Evolutionary conservation across 2,113 vertebrate genomes (phyloP), one percentile per base, ranked within the genome.

Genomic region (Phylloscopus trochiloides): DNA sequence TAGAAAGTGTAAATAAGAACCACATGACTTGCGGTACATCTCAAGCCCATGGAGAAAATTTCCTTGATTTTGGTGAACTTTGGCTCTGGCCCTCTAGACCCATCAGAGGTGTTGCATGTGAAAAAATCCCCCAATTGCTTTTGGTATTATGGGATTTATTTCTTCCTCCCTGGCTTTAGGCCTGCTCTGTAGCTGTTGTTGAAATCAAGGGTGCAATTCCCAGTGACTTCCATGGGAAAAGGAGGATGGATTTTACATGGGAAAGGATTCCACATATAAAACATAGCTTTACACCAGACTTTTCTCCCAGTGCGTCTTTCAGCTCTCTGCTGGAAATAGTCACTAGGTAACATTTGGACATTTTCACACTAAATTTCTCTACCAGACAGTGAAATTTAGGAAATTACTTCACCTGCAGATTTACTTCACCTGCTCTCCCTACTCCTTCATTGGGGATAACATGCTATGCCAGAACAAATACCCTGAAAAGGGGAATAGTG

Each of bases 211-310:
- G n/a, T 76, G 36, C 59, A 61, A 38, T 78, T 88, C 51, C 14
- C 43, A 54, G 24, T 47, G 57, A 78, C 9, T 87, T 78, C 52
- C 50, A 38, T 6, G 29, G 43, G 5, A 93, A 38, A 45, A 67
- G 57, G 40, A 72, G 12, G 36, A 61, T 17, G 11, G 48, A 48
- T 74, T 92, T 90, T 61, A 71, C 43, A n/a, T 3, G 9, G 48
- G 40, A 76, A 93, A 80, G 38, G 34, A 47, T 74, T 80, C 22
- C 5, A 45, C 0, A 0, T n/a, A 4, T 26, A 63, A 52, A 1
- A 7, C 1, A 1, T 48, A 52, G 17, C 58, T 91, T 91, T 68
- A n/a, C 31, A 21, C 42, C 9, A 40, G 62, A 52, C 42, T 82
- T 73, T 42, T 68, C 31, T 68, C 62, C 16, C 11, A 50, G 11